A percentile compares a stretch with the other conserved stretches of the same genome.
Evolutionary conservation across 1,140 invertebrate species (phyloP).

Genomic region (Lucilia sericata): DNA sequence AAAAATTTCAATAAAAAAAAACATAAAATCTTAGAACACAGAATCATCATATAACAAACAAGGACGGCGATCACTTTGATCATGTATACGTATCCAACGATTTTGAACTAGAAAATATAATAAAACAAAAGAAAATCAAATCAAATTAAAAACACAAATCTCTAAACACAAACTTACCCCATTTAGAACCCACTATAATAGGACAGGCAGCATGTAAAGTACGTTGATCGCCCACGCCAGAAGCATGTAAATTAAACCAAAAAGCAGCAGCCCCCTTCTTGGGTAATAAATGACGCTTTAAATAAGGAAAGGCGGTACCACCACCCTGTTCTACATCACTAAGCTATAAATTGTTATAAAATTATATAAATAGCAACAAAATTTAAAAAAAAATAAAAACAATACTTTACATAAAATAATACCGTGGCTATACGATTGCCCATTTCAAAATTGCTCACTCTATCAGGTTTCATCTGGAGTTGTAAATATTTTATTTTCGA

Average conservation of each 20-base stretch:
- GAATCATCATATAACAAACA: slow-evolving; percentile 57
- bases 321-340: slow-evolving; percentile 94
- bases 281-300: slow-evolving; percentile 86
- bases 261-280: slow-evolving; percentile 91
- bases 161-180: slow-evolving; percentile 71
- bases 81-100: slow-evolving; percentile 61
- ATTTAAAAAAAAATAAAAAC: background rate
- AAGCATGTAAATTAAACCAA: slow-evolving; percentile 94
- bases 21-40: background rate
- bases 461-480: background rate
- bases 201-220: slow-evolving; percentile 97
- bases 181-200: slow-evolving; percentile 96
- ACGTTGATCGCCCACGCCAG: slow-evolving; percentile 88
- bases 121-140: background rate
- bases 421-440: slow-evolving; percentile 65
- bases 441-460: slow-evolving; percentile 46
- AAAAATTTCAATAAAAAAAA: no score
- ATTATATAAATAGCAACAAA: no score
- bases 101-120: slow-evolving; percentile 54
- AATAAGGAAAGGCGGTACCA: slow-evolving; percentile 91
- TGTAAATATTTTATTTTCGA: no score
- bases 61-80: slow-evolving; percentile 55
- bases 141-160: background rate
- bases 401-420: slow-evolving; percentile 68
- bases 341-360: no score